A percentile compares a stretch with the other conserved stretches of the same genome.
Conservation (phyloP, 2,888 invertebrate species). For the Loripinus fragilis region DNA sequence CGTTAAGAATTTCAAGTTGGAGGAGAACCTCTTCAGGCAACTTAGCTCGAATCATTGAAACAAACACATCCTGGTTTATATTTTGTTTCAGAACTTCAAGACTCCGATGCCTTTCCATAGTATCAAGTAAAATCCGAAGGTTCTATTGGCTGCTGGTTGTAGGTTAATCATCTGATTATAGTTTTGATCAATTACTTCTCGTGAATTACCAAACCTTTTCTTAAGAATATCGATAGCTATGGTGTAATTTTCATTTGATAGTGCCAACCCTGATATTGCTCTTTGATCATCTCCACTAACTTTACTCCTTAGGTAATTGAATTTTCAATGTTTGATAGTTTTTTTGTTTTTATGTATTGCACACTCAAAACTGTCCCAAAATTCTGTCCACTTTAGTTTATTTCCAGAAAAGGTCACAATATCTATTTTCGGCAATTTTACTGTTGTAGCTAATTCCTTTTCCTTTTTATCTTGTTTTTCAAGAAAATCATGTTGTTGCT, state of each 20-base stretch:
- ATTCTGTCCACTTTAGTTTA: too few species aligned
- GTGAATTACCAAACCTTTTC: slow-evolving; percentile 37
- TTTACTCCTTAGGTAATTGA: too few species aligned
- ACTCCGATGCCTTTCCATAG: slow-evolving; percentile 14
- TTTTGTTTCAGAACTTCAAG: too few species aligned
- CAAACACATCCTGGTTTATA: too few species aligned
- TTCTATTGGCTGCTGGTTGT: too few species aligned
- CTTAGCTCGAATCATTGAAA: too few species aligned
- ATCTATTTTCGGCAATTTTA: slow-evolving; percentile 2
- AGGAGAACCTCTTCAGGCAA: too few species aligned
- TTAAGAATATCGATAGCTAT: slow-evolving; percentile 34
- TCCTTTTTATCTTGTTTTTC: slow-evolving; percentile 8
- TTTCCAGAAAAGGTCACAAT: background rate
- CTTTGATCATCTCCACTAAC: slow-evolving; percentile 14
- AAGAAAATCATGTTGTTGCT: too few species aligned
- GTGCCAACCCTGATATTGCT: slow-evolving; percentile 34
- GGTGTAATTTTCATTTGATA: slow-evolving; percentile 41
- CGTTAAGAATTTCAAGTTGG: too few species aligned
- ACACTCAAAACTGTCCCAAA: slow-evolving; percentile 6
- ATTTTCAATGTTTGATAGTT: slow-evolving; percentile 4
- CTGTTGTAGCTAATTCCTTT: slow-evolving; percentile 8
- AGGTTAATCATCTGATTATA: too few species aligned
- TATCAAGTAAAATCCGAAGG: slow-evolving; percentile 7
- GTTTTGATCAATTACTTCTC: slow-evolving; percentile 43
- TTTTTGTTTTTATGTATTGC: slow-evolving; percentile 6